A percentile compares a stretch with the other conserved stretches of the same genome.
Conservation (phyloP, 2,797 vertebrate species). For the Sebastes miniatus region DNA sequence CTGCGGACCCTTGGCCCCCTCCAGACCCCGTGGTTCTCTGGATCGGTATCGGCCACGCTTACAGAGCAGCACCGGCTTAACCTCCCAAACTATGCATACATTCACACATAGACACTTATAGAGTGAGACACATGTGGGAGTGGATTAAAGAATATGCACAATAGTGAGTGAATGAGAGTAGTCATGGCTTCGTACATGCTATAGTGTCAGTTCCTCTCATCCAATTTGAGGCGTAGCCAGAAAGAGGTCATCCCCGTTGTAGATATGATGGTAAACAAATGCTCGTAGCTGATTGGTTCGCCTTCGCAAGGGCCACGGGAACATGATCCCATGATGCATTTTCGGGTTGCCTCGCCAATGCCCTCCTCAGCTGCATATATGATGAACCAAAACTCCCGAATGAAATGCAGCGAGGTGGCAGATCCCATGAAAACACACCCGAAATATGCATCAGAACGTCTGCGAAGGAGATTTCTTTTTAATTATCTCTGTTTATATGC, state of each 20-base stretch:
- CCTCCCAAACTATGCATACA: conserved; percentile 35
- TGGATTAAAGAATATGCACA: conserved; percentile 64
- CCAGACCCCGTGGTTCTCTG: conserved; percentile 49
- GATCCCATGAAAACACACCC: conserved; percentile 56
- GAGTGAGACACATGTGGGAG: conserved; percentile 45
- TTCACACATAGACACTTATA: background rate
- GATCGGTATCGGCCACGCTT: conserved; percentile 60
- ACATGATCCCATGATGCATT: conserved; percentile 36
- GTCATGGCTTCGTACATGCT: conserved; percentile 37
- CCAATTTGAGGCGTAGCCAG: conserved; percentile 44
- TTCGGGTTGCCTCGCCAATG: conserved; percentile 12
- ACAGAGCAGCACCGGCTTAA: conserved; percentile 60
- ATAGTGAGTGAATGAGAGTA: conserved; percentile 46
- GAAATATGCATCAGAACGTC: conserved; percentile 49
- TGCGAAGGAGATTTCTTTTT: conserved; percentile 3
- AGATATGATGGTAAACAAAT: conserved; percentile 41
- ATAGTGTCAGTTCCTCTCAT: conserved; percentile 41
- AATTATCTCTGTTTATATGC: conserved; percentile 44
- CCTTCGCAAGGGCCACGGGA: conserved; percentile 1
- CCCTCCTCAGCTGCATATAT: background rate
- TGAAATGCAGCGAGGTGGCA: conserved; percentile 34
- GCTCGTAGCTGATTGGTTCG: conserved; percentile 14
- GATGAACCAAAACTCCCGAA: conserved; percentile 14
- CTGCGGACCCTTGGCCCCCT: conserved; percentile 48
- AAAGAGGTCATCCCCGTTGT: conserved; percentile 51